phyloP scores from a whole-genome alignment of 2,888 invertebrate genomes.

The Nephrotoma guestfalica region DNA sequence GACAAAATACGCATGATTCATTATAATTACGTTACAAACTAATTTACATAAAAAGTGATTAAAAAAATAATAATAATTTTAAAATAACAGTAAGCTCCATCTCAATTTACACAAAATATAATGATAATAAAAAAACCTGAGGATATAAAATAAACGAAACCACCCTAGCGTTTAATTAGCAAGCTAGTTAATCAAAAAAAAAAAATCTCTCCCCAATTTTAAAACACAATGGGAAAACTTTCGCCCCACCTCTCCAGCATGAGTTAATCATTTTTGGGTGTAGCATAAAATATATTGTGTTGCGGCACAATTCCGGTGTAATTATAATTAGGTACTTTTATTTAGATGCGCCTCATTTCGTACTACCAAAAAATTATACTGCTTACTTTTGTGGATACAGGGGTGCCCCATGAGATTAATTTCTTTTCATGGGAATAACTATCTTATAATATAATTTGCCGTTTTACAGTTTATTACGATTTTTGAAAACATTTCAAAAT shows the following conservation, averaged over 20 bases:
- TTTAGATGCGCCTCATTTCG: neutral
- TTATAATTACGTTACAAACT: neutral
- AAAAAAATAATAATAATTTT: neutral
- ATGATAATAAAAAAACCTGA: neutral
- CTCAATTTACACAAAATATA: neutral
- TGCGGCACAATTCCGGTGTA: neutral
- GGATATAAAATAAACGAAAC: neutral
- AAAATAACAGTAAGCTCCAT: neutral
- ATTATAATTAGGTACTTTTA: neutral
- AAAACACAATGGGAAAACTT: neutral
- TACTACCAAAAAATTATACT: neutral
- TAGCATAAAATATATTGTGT: neutral
- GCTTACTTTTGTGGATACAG: neutral
- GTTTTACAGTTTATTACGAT: no score
- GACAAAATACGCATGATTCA: neutral
- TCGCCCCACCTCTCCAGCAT: neutral
- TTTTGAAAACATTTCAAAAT: no score
- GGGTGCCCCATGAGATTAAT: no score
- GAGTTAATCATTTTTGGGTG: neutral
- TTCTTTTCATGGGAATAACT: no score
- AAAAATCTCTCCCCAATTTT: conserved; percentile 8
- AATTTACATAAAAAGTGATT: neutral
- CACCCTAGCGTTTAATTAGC: conserved; percentile 28
- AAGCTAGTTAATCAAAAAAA: conserved; percentile 32
- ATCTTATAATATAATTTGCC: no score